Evolutionary conservation across 2,113 vertebrate genomes (phyloP).

Genomic region (Pungitius pungitius): DNA sequence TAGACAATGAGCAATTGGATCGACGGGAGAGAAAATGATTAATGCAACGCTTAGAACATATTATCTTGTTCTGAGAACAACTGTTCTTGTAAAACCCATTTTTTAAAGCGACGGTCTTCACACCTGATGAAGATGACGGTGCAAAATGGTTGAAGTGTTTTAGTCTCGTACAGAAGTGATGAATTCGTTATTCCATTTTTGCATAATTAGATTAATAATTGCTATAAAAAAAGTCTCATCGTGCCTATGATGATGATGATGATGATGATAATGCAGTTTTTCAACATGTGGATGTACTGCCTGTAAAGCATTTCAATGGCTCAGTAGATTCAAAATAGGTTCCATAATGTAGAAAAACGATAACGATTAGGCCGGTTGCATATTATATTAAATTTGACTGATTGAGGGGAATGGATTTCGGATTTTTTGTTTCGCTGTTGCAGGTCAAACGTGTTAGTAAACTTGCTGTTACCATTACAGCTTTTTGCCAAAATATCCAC

Average conservation of each 20-base stretch:
- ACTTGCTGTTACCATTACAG: background rate
- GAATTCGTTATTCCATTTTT: background rate
- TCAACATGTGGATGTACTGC: background rate
- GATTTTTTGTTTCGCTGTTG: background rate
- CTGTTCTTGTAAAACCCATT: slow-evolving; percentile 36
- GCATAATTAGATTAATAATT: background rate
- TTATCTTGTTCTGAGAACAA: slow-evolving; percentile 54
- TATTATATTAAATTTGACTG: background rate
- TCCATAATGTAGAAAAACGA: background rate
- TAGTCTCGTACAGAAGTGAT: background rate
- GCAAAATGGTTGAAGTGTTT: background rate
- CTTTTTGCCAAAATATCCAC: background rate
- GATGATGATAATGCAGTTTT: background rate
- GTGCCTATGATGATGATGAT: background rate
- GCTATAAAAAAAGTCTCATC: background rate
- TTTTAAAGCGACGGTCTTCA: slow-evolving; percentile 26
- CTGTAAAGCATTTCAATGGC: background rate
- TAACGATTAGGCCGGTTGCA: background rate
- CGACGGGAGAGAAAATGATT: slow-evolving; percentile 47
- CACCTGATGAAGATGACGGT: background rate
- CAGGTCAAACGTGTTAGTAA: background rate
- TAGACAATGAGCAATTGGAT: slow-evolving; percentile 53
- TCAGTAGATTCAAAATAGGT: slow-evolving; percentile 2
- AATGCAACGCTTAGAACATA: slow-evolving; percentile 27
- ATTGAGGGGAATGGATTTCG: background rate